Evolutionary conservation across 2,113 vertebrate species (phyloP).

Genomic region (Sebastes schlegelii): DNA sequence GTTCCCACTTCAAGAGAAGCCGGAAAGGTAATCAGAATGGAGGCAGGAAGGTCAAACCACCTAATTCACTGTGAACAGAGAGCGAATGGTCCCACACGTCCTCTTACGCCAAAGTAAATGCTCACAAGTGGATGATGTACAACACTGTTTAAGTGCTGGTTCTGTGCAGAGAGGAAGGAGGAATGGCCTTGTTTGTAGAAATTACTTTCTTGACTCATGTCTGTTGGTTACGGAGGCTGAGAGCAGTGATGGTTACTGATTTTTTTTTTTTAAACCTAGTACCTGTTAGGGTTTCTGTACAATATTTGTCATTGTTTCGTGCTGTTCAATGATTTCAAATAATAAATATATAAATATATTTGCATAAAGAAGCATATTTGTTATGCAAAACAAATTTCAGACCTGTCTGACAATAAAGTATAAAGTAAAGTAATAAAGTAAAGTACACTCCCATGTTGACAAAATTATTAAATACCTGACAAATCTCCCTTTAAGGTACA

Average conservation of each 20-base stretch:
- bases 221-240: neutral
- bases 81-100: neutral
- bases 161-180: neutral
- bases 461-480: no score
- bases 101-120: neutral
- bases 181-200: neutral
- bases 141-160: neutral
- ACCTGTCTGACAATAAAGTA: no score
- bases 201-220: neutral
- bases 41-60: constrained; percentile 21
- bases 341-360: no score
- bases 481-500: no score
- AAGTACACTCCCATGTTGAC: no score
- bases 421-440: no score
- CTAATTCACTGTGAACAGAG: constrained; percentile 7
- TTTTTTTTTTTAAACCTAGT: neutral
- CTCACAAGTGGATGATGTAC: constrained; percentile 5
- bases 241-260: neutral
- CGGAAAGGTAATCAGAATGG: constrained; percentile 9
- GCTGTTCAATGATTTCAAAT: no score
- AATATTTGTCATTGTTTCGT: no score
- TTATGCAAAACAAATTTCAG: no score
- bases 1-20: constrained; percentile 15
- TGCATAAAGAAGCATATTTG: no score
- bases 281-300: no score